Evolutionary conservation across 2,888 invertebrate genomes (phyloP).

Genomic region (Osedax frankpressi): DNA sequence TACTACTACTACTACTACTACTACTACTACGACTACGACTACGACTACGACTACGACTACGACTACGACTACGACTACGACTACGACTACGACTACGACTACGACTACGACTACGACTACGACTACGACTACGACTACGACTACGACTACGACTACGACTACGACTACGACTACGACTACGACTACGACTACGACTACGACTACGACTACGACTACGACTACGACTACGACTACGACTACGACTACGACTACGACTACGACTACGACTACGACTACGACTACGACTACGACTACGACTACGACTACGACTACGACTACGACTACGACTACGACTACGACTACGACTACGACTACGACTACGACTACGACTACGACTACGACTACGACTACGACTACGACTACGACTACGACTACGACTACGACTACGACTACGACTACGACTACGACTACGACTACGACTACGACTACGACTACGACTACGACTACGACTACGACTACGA

Average conservation of each 20-base stretch:
- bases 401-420: constrained; percentile 5
- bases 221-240: constrained; percentile 4
- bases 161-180: constrained; percentile 7
- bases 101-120: constrained; percentile 7
- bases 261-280: constrained; percentile 4
- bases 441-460: constrained; percentile 4
- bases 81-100: constrained; percentile 4
- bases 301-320: not conserved
- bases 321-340: not conserved
- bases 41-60: constrained; percentile 5
- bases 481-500: constrained; percentile 5
- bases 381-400: constrained; percentile 5
- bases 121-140: constrained; percentile 5
- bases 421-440: constrained; percentile 5
- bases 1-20: constrained; percentile 10
- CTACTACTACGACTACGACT: constrained; percentile 9
- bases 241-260: constrained; percentile 3
- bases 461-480: constrained; percentile 7
- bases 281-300: constrained; percentile 6
- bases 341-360: constrained; percentile 2
- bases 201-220: constrained; percentile 4
- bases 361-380: constrained; percentile 3
- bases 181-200: constrained; percentile 5
- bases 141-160: constrained; percentile 4
- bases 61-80: constrained; percentile 3